Percentiles rank a stretch among this genome's conserved stretches.
phyloP scores from a whole-genome alignment of 2,797 vertebrate genomes.

The Gadopsis marmoratus region DNA sequence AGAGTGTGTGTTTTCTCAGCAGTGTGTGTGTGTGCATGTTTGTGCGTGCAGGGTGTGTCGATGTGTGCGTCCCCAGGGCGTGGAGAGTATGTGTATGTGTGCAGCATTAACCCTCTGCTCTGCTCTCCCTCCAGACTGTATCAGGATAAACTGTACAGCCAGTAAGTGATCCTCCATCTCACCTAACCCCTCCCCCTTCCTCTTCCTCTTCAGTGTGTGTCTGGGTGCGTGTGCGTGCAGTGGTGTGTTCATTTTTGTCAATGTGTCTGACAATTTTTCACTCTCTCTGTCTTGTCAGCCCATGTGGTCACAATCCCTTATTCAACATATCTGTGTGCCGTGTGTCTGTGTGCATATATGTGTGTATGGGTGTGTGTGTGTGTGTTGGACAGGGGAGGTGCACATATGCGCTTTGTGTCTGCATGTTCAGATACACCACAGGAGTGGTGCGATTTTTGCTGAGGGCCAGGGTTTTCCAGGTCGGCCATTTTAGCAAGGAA shows the following conservation, averaged over 20 bases:
- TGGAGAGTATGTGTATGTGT: constrained; percentile 94
- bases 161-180: constrained; percentile 95
- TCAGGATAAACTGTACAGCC: constrained; percentile 99
- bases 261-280: constrained; percentile 61
- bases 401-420: constrained; percentile 51
- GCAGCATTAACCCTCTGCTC: constrained; percentile 99
- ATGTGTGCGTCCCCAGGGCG: constrained; percentile 96
- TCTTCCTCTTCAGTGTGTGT: constrained; percentile 57
- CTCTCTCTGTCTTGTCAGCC: constrained; percentile 54
- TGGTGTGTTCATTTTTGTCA: constrained; percentile 35
- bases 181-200: constrained; percentile 72
- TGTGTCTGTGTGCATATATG: constrained; percentile 46
- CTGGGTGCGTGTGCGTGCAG: constrained; percentile 35
- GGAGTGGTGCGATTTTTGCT: constrained; percentile 76
- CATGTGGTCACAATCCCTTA: constrained; percentile 53
- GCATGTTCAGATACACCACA: constrained; percentile 69
- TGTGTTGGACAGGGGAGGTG: constrained; percentile 36
- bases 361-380: constrained; percentile 46
- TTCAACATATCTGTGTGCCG: constrained; percentile 56
- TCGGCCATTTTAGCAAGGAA: constrained; percentile 82
- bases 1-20: constrained; percentile 71
- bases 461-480: constrained; percentile 80
- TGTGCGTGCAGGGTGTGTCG: constrained; percentile 82
- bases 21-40: constrained; percentile 49
- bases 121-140: constrained; percentile 99